Conservation (phyloP, 2,113 vertebrate species). For the Anhinga anhinga region DNA sequence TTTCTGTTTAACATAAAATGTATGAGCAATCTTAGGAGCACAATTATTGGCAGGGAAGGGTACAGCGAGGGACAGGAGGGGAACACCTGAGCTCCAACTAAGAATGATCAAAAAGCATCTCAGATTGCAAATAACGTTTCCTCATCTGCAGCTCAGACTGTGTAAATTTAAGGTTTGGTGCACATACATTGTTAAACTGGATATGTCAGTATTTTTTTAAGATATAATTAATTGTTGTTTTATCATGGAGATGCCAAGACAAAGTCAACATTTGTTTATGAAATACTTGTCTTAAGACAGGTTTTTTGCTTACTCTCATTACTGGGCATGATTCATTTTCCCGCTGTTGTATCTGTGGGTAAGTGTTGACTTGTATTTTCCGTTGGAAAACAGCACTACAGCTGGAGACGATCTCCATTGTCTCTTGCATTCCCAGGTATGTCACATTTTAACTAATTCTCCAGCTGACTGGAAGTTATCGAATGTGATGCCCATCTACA, state of each 20-base stretch:
- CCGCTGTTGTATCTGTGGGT: background rate
- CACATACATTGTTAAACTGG: background rate
- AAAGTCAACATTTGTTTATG: background rate
- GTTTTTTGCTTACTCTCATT: background rate
- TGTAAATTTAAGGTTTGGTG: background rate
- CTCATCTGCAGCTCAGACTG: background rate
- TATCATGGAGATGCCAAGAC: background rate
- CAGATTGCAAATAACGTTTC: background rate
- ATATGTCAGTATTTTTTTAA: background rate
- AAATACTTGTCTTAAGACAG: background rate
- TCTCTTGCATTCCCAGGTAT: background rate
- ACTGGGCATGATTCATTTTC: background rate
- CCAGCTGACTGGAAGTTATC: no score
- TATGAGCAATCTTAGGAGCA: background rate
- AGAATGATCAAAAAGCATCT: background rate
- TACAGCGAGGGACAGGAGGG: background rate
- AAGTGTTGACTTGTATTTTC: background rate
- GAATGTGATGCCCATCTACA: no score
- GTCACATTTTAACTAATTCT: background rate
- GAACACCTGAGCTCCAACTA: background rate
- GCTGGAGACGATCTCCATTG: background rate
- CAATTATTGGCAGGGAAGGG: background rate
- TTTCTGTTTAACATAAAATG: background rate
- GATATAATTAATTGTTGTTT: background rate
- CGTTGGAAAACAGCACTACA: background rate